phyloP scores from a whole-genome alignment of 37 sponge, comb jelly and placozoan genomes.

The Theonella swinhoei region DNA sequence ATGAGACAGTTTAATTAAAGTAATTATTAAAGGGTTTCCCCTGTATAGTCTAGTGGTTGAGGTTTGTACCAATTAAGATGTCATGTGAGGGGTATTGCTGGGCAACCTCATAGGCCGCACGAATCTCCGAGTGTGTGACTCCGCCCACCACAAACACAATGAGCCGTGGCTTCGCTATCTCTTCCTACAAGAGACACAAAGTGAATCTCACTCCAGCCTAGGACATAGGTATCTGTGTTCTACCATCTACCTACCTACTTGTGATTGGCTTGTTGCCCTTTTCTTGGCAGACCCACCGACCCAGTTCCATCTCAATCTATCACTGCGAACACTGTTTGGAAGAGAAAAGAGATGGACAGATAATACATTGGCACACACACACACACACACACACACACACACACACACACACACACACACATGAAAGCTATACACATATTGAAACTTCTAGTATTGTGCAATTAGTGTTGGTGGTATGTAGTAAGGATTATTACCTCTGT shows the following conservation, averaged over 20 bases:
- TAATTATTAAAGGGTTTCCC: background rate
- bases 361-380: too few species aligned
- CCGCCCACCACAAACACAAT: slow-evolving; percentile 83
- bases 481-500: too few species aligned
- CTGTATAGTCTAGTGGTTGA: too few species aligned
- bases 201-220: too few species aligned
- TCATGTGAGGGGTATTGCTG: background rate
- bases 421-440: too few species aligned
- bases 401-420: too few species aligned
- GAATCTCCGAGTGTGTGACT: slow-evolving; percentile 78
- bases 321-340: background rate
- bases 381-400: too few species aligned
- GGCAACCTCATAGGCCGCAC: slow-evolving; percentile 70
- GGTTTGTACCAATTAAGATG: slow-evolving; percentile 30
- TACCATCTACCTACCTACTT: too few species aligned
- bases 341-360: background rate
- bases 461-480: too few species aligned
- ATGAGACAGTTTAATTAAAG: too few species aligned
- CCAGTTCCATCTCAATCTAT: background rate
- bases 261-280: background rate
- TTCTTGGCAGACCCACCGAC: background rate
- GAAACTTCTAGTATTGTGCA: too few species aligned
- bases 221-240: too few species aligned
- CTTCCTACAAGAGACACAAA: background rate
- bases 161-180: slow-evolving; percentile 1